phyloP scores from a whole-genome alignment of 2,888 invertebrate genomes.

The Nymphalis polychloros region DNA sequence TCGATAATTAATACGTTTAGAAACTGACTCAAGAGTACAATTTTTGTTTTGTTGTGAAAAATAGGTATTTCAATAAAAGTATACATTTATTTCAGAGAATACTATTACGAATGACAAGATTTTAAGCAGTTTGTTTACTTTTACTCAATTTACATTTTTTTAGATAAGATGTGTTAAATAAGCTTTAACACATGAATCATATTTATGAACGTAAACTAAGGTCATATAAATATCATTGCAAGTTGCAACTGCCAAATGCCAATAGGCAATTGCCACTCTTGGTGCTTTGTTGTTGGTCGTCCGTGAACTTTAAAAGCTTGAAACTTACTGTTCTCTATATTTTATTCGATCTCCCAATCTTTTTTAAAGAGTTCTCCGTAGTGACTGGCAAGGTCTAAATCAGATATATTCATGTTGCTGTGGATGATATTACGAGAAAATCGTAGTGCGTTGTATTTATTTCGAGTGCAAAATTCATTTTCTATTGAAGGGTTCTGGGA shows the following conservation, averaged over 20 bases:
- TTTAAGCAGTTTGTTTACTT: no score
- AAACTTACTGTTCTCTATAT: no score
- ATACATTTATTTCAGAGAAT: no score
- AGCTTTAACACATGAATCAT: no score
- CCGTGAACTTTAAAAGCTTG: background rate
- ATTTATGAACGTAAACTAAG: slow-evolving; percentile 4
- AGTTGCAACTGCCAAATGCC: background rate
- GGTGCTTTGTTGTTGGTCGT: slow-evolving; percentile 4
- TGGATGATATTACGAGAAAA: slow-evolving; percentile 23
- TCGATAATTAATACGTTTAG: slow-evolving; percentile 17
- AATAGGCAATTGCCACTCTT: slow-evolving; percentile 11
- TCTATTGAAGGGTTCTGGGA: slow-evolving; percentile 17
- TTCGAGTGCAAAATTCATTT: slow-evolving; percentile 13
- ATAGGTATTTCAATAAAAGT: no score
- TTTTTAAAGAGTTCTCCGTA: background rate
- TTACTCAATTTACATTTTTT: no score
- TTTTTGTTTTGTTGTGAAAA: background rate
- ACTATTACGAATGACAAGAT: no score
- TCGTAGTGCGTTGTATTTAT: slow-evolving; percentile 21
- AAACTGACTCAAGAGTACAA: background rate
- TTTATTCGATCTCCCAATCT: no score
- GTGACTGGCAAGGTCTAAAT: background rate
- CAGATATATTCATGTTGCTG: slow-evolving; percentile 27
- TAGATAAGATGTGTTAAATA: no score
- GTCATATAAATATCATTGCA: slow-evolving; percentile 12